Evolutionary conservation across 2,888 invertebrate species (phyloP), one percentile per base, ranked within the genome.

Genomic region (Tipula helvola): DNA sequence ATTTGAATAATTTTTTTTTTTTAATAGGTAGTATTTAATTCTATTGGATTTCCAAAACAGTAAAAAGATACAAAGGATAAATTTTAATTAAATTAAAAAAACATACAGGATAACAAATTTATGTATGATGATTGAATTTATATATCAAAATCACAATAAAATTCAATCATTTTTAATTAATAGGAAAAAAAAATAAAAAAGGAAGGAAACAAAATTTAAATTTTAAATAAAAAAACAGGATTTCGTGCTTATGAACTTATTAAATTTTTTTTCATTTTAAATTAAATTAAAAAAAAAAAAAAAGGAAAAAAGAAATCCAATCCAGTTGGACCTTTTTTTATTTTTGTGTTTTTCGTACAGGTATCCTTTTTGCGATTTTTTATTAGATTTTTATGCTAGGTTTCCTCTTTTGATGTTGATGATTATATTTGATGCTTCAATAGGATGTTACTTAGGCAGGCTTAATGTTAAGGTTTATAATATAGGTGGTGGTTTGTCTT

Each of bases 291-390:
- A 52, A 52, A 52, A 52, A 52, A 52, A 71, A 71, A 71, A 71
- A 71, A 71, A 71, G 2, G 28, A 2, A 28, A 28, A 28, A 28
- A 28, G 36, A 84, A 84, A 84, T 84, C 84, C 84, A 84, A 84
- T 84, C 84, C 84, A 84, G 84, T 84, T 84, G 84, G 84, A 84
- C 16, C 41, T 84, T 36, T 84, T 39, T 84, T 84, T 36, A 28
- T 28, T 39, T 39, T 84, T 84, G 16, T 83, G 84, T 13, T 84
- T 83, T 84, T 84, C 84, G 84, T 84, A 12, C 39, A 84, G 84
- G 84, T 84, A 84, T 36, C 84, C 84, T 28, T 52, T 52, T 52
- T 71, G 16, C 39, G 41, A 84, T 84, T 83, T 28, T 36, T 13
- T 28, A 1, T 36, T 5, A 10, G 28, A 16, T 71, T 83, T 83